These are phyloP conservation scores for Dromococcyx pavoninus DNA, from an alignment of 2,797 vertebrate species.

Conservation along the genomic window DNA sequence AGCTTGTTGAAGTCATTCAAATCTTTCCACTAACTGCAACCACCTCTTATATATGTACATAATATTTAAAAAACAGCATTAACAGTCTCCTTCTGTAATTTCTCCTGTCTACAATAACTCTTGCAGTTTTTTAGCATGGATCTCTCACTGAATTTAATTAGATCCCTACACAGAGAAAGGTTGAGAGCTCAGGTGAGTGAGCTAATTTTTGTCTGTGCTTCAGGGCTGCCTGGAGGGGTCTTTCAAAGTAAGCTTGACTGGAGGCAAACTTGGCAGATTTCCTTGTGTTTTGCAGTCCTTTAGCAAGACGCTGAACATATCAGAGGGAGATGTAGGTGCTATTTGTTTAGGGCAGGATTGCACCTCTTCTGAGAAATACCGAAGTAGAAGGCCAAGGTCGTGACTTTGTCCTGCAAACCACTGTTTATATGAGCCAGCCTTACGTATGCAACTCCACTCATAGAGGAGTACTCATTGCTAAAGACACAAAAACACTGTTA, in stretches of 20 bases:
- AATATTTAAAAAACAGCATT: not conserved
- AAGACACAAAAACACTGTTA: not conserved
- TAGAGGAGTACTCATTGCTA: not conserved
- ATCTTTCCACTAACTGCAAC: not conserved
- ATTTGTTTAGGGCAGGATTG: not conserved
- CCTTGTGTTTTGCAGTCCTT: not conserved
- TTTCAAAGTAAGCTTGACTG: not conserved
- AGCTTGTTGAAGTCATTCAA: not conserved
- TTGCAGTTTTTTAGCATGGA: fast-evolving
- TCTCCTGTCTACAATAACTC: not conserved
- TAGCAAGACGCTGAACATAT: not conserved
- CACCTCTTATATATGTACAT: not conserved
- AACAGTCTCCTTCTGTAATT: not conserved
- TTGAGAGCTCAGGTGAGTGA: not conserved
- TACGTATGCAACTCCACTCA: not conserved
- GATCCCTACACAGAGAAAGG: not conserved
- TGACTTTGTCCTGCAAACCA: not conserved
- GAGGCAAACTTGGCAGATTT: not conserved
- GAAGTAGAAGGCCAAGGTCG: not conserved
- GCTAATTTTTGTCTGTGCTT: not conserved
- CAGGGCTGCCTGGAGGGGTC: not conserved
- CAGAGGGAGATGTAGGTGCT: not conserved
- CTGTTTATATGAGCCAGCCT: not conserved
- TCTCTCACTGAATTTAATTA: not conserved
- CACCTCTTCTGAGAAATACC: not conserved